Percentiles rank a stretch among this genome's conserved stretches.
Conservation (phyloP, 1,140 invertebrate genomes). For the Neodiprion pinetum region DNA sequence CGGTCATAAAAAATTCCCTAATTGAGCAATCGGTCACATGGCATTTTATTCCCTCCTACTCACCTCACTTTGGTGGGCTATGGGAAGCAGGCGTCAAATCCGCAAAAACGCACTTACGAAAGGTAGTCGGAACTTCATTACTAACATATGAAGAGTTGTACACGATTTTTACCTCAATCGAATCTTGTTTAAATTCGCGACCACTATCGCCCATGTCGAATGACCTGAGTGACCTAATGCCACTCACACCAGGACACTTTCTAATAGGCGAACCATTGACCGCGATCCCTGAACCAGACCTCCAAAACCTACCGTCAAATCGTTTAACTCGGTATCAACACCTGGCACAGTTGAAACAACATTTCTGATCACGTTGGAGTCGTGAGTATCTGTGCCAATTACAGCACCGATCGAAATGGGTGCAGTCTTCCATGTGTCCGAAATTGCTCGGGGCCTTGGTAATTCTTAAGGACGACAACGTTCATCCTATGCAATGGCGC, state of each 20-base stretch:
- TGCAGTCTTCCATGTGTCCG: not conserved
- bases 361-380: conserved; percentile 36
- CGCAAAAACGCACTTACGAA: conserved; percentile 43
- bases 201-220: conserved; percentile 26
- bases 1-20: conserved; percentile 5
- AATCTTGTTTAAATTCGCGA: conserved; percentile 23
- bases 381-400: conserved; percentile 37
- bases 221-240: conserved; percentile 17
- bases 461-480: conserved; percentile 24
- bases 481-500: conserved; percentile 21
- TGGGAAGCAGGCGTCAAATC: conserved; percentile 53
- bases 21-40: conserved; percentile 29
- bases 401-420: conserved; percentile 37
- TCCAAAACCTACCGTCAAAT: conserved; percentile 20
- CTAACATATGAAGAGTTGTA: conserved; percentile 36
- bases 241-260: conserved; percentile 18
- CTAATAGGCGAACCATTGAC: conserved; percentile 11
- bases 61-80: conserved; percentile 50
- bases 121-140: conserved; percentile 22
- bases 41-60: conserved; percentile 49
- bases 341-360: conserved; percentile 26
- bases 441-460: conserved; percentile 18
- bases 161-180: conserved; percentile 15
- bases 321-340: conserved; percentile 26
- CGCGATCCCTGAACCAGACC: not conserved